Conservation (phyloP, 2,113 vertebrate species). For the Podilymbus podiceps region DNA sequence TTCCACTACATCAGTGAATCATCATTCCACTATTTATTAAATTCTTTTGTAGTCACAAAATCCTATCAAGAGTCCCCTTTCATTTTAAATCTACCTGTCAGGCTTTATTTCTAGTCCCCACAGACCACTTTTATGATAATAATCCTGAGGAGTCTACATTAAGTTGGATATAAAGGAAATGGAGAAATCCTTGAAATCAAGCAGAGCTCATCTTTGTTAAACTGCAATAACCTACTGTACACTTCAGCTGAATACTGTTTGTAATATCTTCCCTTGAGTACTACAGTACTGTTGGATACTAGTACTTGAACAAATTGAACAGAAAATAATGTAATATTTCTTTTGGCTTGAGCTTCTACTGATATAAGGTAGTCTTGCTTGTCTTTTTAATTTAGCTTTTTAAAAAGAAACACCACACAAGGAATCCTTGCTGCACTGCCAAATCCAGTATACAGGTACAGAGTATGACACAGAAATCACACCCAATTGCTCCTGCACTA, state of each 20-base stretch:
- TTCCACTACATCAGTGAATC: background rate
- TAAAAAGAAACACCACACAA: background rate
- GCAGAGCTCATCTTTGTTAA: constrained; percentile 31
- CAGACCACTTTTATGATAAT: constrained; percentile 23
- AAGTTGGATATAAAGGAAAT: constrained; percentile 33
- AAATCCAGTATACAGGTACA: background rate
- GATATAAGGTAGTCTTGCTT: background rate
- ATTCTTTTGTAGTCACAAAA: constrained; percentile 33
- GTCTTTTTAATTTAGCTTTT: background rate
- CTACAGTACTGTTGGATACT: background rate
- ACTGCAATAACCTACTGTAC: constrained; percentile 42
- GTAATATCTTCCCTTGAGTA: constrained; percentile 21
- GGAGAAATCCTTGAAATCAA: constrained; percentile 52
- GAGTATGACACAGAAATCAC: background rate
- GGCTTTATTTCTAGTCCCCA: background rate
- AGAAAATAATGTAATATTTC: background rate
- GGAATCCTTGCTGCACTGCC: background rate
- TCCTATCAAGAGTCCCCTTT: constrained; percentile 11
- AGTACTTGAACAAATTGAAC: constrained; percentile 24
- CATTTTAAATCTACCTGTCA: constrained; percentile 19
- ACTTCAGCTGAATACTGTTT: constrained; percentile 29
- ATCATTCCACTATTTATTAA: constrained; percentile 10
- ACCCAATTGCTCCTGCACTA: background rate
- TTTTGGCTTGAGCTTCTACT: background rate
- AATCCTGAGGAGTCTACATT: constrained; percentile 5